phyloP scores from a whole-genome alignment of 2,113 vertebrate genomes.

The Alaudala cheleensis region DNA sequence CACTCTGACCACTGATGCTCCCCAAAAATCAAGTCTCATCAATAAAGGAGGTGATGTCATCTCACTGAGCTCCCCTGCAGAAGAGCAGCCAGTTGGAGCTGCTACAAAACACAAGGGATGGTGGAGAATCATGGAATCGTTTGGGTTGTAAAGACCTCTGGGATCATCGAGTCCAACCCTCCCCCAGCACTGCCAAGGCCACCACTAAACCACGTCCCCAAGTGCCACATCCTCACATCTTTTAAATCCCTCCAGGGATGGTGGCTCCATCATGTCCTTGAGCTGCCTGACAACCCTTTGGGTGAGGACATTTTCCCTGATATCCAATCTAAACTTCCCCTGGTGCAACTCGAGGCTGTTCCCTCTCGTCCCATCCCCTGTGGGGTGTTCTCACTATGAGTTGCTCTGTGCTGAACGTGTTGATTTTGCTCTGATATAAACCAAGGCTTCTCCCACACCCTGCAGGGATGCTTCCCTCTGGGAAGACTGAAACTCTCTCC shows the following conservation, averaged over 20 bases:
- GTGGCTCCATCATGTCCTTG: background rate
- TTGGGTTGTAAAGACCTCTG: background rate
- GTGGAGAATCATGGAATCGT: background rate
- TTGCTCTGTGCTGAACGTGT: background rate
- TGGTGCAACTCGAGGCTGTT: background rate
- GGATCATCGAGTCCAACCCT: background rate
- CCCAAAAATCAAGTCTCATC: background rate
- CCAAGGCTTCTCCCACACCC: background rate
- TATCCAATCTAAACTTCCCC: background rate
- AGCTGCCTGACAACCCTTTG: background rate
- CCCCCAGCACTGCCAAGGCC: background rate
- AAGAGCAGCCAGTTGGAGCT: background rate
- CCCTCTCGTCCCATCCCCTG: accelerated
- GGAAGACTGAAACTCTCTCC: background rate
- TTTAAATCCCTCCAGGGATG: background rate
- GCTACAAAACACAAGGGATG: background rate
- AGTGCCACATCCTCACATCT: background rate
- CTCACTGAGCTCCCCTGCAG: background rate
- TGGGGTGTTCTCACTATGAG: background rate
- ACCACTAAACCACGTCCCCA: background rate
- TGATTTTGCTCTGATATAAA: background rate
- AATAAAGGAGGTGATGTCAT: background rate
- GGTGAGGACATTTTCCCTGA: background rate
- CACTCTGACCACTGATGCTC: background rate
- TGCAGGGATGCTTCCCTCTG: background rate